phyloP scores from a whole-genome alignment of 2,888 invertebrate genomes.

The Atethmia centrago region DNA sequence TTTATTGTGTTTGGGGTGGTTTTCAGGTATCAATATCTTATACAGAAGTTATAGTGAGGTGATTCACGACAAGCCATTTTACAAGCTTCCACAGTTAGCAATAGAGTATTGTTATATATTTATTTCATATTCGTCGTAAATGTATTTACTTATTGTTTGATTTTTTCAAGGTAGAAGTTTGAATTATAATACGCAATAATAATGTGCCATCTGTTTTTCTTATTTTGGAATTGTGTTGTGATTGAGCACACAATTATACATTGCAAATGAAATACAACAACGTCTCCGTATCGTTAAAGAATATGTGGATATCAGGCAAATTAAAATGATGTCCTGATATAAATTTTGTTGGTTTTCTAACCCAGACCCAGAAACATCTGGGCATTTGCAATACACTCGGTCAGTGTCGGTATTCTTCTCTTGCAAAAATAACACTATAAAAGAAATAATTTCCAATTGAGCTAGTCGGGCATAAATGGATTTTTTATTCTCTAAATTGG shows the following conservation, averaged over 20 bases:
- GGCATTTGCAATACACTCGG: not conserved
- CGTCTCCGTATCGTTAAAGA: not conserved
- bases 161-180: constrained; percentile 42
- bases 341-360: not conserved
- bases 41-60: no score
- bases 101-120: no score
- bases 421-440: no score
- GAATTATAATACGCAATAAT: constrained; percentile 4
- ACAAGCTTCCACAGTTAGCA: no score
- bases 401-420: not conserved
- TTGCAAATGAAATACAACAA: not conserved
- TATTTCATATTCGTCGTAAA: constrained; percentile 12
- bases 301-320: not conserved
- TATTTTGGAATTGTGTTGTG: not conserved
- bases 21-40: no score
- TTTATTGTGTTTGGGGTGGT: no score
- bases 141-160: constrained; percentile 28
- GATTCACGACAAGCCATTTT: no score
- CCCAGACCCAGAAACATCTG: no score
- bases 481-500: not conserved
- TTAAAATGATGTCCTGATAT: not conserved
- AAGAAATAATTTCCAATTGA: not conserved
- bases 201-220: constrained; percentile 6
- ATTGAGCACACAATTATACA: not conserved
- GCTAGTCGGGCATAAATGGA: not conserved